These are phyloP conservation scores for Leptodirus hochenwartii DNA, from an alignment of 2,888 invertebrate genomes.

Conservation along the genomic window DNA sequence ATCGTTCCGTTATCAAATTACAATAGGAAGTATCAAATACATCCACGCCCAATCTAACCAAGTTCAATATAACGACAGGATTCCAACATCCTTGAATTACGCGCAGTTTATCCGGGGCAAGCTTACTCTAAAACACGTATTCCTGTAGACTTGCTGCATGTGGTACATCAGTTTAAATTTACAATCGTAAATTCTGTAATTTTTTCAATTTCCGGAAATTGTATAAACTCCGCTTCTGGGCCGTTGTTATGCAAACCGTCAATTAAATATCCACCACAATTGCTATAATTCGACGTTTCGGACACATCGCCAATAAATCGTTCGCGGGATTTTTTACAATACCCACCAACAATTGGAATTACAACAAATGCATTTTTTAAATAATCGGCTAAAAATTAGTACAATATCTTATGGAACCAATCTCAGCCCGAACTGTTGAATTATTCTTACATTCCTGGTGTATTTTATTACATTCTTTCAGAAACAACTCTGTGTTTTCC, in stretches of 20 bases:
- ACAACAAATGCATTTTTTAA: constrained; percentile 33
- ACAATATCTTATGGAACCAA: no score
- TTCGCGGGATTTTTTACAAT: constrained; percentile 40
- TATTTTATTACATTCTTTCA: constrained; percentile 47
- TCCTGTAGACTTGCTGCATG: no score
- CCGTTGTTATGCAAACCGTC: constrained; percentile 70
- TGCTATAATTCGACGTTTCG: constrained; percentile 34
- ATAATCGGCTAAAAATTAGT: no score
- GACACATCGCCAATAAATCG: constrained; percentile 42
- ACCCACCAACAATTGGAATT: constrained; percentile 63
- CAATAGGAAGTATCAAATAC: constrained; percentile 79
- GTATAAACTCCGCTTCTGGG: constrained; percentile 33
- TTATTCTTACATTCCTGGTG: constrained; percentile 31
- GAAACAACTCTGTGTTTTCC: constrained; percentile 44
- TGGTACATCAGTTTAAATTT: no score
- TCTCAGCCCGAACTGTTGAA: no score
- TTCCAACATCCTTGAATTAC: constrained; percentile 65
- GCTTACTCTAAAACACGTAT: constrained; percentile 30
- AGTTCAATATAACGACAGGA: constrained; percentile 49
- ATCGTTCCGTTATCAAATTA: constrained; percentile 46
- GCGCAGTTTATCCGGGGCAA: constrained; percentile 51
- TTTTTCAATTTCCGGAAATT: constrained; percentile 33
- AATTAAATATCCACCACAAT: constrained; percentile 54
- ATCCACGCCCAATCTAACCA: constrained; percentile 65
- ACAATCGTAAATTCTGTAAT: constrained; percentile 45